Conservation (phyloP, 2,888 invertebrate genomes). For the Therioaphis trifolii region DNA sequence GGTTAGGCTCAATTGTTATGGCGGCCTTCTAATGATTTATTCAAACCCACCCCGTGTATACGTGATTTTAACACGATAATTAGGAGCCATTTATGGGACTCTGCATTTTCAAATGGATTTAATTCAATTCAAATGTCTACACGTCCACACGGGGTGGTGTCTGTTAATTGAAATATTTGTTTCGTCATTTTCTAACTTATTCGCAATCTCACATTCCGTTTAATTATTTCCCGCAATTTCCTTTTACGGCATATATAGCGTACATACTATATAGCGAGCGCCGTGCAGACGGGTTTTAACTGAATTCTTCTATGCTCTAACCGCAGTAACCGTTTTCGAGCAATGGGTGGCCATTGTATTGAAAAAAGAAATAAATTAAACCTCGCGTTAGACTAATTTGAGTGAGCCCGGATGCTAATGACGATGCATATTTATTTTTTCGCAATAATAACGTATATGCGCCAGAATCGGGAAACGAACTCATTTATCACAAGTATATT, state of each 20-base stretch:
- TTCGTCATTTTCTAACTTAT: slow-evolving; percentile 12
- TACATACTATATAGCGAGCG: too few species aligned
- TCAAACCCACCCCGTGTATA: slow-evolving; percentile 24
- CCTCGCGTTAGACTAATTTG: slow-evolving; percentile 44
- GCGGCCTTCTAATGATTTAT: slow-evolving; percentile 1
- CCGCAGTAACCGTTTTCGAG: slow-evolving; percentile 25
- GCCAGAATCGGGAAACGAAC: slow-evolving; percentile 41
- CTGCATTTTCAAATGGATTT: slow-evolving; percentile 4
- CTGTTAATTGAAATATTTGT: slow-evolving; percentile 49
- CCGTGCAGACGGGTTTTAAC: background rate
- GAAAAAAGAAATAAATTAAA: slow-evolving; percentile 33
- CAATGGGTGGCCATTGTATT: slow-evolving; percentile 15
- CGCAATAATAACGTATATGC: slow-evolving; percentile 11
- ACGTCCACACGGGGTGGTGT: background rate
- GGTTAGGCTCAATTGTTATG: background rate
- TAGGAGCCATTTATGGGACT: slow-evolving; percentile 23
- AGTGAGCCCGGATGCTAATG: slow-evolving; percentile 44
- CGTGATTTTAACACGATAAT: slow-evolving; percentile 44
- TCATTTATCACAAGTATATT: slow-evolving; percentile 18
- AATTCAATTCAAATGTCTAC: slow-evolving; percentile 33
- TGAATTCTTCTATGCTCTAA: background rate
- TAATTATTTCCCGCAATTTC: slow-evolving; percentile 13
- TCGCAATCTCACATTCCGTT: background rate
- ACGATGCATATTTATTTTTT: slow-evolving; percentile 39
- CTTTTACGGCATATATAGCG: background rate